These are phyloP conservation scores for Scrobipalpa costella DNA, from an alignment of 2,888 invertebrate genomes.

Conservation along the genomic window DNA sequence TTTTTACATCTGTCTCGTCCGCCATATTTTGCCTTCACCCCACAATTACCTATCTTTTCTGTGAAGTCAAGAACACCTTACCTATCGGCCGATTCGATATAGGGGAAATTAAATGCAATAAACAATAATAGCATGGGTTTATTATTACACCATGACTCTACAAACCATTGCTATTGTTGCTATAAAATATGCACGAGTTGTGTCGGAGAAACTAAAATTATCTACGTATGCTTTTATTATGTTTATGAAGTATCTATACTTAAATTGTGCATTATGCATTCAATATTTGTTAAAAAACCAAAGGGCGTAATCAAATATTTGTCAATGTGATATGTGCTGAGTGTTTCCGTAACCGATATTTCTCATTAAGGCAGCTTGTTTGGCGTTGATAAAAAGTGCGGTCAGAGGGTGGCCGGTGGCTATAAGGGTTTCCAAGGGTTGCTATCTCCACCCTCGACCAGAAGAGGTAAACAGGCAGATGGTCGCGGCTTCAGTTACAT, in stretches of 20 bases:
- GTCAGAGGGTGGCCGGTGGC: conserved; percentile 68
- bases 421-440: conserved; percentile 71
- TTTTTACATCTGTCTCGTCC: conserved; percentile 68
- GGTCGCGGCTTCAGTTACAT: conserved; percentile 71
- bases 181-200: neutral
- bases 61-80: conserved; percentile 19
- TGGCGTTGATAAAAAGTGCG: conserved; percentile 70
- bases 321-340: conserved; percentile 66
- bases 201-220: neutral
- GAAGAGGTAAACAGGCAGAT: conserved; percentile 73
- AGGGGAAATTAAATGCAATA: conserved; percentile 1
- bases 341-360: conserved; percentile 79
- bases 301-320: conserved; percentile 63
- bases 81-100: neutral
- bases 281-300: conserved; percentile 40
- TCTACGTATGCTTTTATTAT: neutral
- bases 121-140: neutral
- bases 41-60: conserved; percentile 32
- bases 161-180: conserved; percentile 3
- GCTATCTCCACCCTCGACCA: conserved; percentile 54
- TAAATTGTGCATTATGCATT: neutral
- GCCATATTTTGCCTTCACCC: conserved; percentile 43
- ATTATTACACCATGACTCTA: neutral
- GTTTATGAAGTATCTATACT: neutral
- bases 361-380: conserved; percentile 74